Evolutionary conservation across 2,113 vertebrate species (phyloP).

Genomic region (Sterrhoptilus dennistouni): DNA sequence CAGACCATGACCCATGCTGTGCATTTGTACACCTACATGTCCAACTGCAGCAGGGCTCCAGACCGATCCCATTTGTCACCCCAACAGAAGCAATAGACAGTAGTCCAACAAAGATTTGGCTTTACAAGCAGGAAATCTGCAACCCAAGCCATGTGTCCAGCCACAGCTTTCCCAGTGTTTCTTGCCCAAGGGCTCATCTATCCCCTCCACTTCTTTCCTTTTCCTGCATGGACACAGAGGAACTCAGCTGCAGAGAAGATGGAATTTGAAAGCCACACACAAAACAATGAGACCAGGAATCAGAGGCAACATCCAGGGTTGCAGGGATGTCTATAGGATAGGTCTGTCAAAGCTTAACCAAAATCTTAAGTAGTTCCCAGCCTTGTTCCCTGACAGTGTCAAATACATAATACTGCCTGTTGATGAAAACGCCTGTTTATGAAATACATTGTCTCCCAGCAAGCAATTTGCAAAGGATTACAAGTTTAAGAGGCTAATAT

Average conservation of each 20-base stretch:
- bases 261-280: neutral
- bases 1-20: neutral
- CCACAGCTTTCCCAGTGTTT: neutral
- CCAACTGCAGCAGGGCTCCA: neutral
- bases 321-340: neutral
- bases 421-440: neutral
- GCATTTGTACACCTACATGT: neutral
- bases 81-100: neutral
- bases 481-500: neutral
- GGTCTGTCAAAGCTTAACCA: neutral
- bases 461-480: neutral
- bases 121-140: neutral
- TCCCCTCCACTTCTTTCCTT: neutral
- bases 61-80: neutral
- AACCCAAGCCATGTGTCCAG: neutral
- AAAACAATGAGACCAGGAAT: neutral
- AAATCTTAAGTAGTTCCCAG: neutral
- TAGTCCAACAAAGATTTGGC: neutral
- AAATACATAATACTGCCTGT: neutral
- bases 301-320: neutral
- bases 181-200: neutral
- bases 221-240: neutral
- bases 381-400: neutral
- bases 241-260: fast-evolving
- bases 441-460: neutral